Evolutionary conservation across 1,140 invertebrate species (phyloP).

Genomic region (Ceratitis capitata): DNA sequence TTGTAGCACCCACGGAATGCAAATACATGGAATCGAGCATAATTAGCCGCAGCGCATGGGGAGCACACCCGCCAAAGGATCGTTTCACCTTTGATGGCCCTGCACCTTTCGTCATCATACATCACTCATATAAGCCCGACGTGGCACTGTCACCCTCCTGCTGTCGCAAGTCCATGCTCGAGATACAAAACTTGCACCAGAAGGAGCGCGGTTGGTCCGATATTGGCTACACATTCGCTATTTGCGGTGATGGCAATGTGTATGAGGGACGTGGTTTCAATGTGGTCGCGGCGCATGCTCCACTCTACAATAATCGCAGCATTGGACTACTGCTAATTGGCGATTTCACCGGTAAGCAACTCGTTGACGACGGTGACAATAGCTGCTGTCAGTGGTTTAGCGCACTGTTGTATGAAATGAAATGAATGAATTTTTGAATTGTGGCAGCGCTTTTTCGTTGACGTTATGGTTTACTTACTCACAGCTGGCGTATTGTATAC

Average conservation of each 20-base stretch:
- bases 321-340: slow-evolving; percentile 71
- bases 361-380: background rate
- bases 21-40: background rate
- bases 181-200: slow-evolving; percentile 69
- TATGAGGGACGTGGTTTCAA: slow-evolving; percentile 77
- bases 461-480: background rate
- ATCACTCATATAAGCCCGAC: slow-evolving; percentile 74
- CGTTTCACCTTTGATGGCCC: slow-evolving; percentile 67
- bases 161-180: slow-evolving; percentile 67
- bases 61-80: slow-evolving; percentile 67
- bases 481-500: background rate
- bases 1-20: background rate
- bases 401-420: too few relatives aligned
- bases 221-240: slow-evolving; percentile 71
- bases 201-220: slow-evolving; percentile 72
- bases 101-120: slow-evolving; percentile 76
- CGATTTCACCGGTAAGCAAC: slow-evolving; percentile 36
- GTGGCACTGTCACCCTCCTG: slow-evolving; percentile 66
- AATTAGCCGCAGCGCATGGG: slow-evolving; percentile 68
- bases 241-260: slow-evolving; percentile 66
- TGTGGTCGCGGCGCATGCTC: slow-evolving; percentile 71
- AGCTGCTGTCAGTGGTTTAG: too few relatives aligned
- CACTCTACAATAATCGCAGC: slow-evolving; percentile 71
- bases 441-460: background rate
- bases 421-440: background rate